These are phyloP conservation scores for Chelmon rostratus DNA, from an alignment of 2,797 vertebrate genomes.

Conservation along the genomic window DNA sequence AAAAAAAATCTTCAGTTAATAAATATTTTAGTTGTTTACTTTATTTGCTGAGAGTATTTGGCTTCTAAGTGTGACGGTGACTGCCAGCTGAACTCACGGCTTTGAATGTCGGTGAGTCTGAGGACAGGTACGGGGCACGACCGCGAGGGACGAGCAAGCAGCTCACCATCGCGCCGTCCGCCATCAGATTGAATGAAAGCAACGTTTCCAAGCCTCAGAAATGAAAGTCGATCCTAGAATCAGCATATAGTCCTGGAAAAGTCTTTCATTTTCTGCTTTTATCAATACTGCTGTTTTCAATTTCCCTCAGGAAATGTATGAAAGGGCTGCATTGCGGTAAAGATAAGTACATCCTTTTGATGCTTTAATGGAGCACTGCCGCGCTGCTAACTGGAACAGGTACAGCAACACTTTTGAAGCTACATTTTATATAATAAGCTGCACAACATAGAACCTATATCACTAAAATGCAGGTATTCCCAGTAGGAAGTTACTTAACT, in stretches of 20 bases:
- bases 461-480: too few relatives aligned
- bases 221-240: conserved; percentile 22
- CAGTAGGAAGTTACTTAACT: not conserved
- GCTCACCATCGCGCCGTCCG: not conserved
- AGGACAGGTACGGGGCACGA: not conserved
- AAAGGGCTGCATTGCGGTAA: conserved; percentile 40
- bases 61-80: conserved; percentile 38
- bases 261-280: conserved; percentile 55
- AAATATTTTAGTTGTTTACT: conserved; percentile 87
- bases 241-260: conserved; percentile 26
- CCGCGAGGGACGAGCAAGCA: not conserved
- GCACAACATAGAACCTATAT: conserved; percentile 8
- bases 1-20: conserved; percentile 78
- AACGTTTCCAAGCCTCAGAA: not conserved
- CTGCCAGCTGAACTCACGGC: not conserved
- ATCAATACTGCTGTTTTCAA: conserved; percentile 42
- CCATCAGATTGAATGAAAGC: not conserved
- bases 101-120: not conserved
- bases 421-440: conserved; percentile 9
- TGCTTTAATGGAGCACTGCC: conserved; percentile 39
- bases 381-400: conserved; percentile 38
- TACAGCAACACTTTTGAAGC: conserved; percentile 45
- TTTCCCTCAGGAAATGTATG: conserved; percentile 48
- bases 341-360: conserved; percentile 55
- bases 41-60: conserved; percentile 69